phyloP scores from a whole-genome alignment of 2,113 vertebrate genomes.

The Tetraodon nigroviridis region DNA sequence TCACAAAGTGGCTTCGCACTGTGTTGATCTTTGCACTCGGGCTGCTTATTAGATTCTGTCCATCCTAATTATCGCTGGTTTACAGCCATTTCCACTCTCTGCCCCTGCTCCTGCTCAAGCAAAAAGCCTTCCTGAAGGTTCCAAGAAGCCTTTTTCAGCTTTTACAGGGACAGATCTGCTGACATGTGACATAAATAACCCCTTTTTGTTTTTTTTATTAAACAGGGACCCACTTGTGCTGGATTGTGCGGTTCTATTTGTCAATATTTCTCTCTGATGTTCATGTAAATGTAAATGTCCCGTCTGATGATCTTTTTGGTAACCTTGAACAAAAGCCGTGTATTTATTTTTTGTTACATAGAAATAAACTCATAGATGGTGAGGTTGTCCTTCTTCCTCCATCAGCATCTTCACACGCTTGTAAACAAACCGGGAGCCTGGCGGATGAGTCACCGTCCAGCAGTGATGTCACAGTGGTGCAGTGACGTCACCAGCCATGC shows the following conservation, averaged over 20 bases:
- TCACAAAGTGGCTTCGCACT: slow-evolving; percentile 29
- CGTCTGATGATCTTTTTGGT: slow-evolving; percentile 53
- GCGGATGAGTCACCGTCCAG: slow-evolving; percentile 66
- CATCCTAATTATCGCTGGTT: slow-evolving; percentile 24
- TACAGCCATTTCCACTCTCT: background rate
- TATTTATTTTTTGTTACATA: slow-evolving; percentile 81
- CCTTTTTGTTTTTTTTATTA: slow-evolving; percentile 6
- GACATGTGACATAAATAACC: background rate
- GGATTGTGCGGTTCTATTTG: slow-evolving; percentile 53
- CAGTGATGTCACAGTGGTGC: slow-evolving; percentile 65
- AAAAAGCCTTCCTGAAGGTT: no score
- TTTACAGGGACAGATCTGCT: no score
- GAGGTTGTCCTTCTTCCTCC: slow-evolving; percentile 4
- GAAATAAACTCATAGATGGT: slow-evolving; percentile 74
- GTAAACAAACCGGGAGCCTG: slow-evolving; percentile 11
- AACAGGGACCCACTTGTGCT: slow-evolving; percentile 51
- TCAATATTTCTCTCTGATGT: slow-evolving; percentile 58
- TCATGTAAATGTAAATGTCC: slow-evolving; percentile 58
- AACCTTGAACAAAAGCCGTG: slow-evolving; percentile 68
- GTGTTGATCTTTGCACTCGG: slow-evolving; percentile 17
- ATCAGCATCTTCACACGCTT: slow-evolving; percentile 1
- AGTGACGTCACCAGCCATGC: slow-evolving; percentile 63
- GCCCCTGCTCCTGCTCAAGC: background rate
- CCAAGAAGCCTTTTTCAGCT: no score
- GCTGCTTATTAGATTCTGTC: slow-evolving; percentile 33